phyloP scores from a whole-genome alignment of 2,888 invertebrate genomes.

The Aethes cnicana region DNA sequence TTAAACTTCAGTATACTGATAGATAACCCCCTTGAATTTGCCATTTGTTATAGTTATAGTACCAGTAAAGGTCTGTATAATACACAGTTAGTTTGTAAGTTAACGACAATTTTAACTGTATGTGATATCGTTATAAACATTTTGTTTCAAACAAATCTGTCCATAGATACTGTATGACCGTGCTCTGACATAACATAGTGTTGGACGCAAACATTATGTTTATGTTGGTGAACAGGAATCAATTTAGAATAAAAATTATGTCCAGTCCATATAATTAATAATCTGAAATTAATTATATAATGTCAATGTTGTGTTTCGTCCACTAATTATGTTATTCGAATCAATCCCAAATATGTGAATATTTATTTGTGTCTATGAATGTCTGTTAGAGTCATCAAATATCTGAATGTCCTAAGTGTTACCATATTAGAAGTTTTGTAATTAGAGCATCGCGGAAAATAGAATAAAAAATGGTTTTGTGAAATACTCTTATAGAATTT shows the following conservation, averaged over 20 bases:
- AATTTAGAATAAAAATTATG: conserved; percentile 8
- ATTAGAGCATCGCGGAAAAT: conserved; percentile 27
- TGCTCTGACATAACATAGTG: conserved; percentile 6
- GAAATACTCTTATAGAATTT: conserved; percentile 27
- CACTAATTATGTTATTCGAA: conserved; percentile 20
- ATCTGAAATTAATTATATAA: conserved; percentile 19
- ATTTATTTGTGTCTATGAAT: conserved; percentile 26
- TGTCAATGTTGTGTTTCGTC: conserved; percentile 23
- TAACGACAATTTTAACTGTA: conserved; percentile 42
- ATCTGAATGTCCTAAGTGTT: conserved; percentile 37
- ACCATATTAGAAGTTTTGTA: conserved; percentile 38
- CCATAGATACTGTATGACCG: conserved; percentile 48
- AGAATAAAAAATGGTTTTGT: conserved; percentile 14
- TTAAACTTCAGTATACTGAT: neutral
- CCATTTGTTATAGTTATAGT: conserved; percentile 28
- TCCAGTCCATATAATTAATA: conserved; percentile 23
- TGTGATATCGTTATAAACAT: conserved; percentile 62
- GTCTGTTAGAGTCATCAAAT: conserved; percentile 22
- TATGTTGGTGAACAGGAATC: conserved; percentile 4
- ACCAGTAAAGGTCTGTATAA: conserved; percentile 22
- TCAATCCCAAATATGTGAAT: conserved; percentile 32
- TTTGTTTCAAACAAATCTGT: conserved; percentile 68
- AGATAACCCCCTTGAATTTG: conserved; percentile 23
- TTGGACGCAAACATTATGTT: conserved; percentile 4
- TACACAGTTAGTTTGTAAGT: conserved; percentile 30